phyloP scores from a whole-genome alignment of 1,140 invertebrate genomes.

The Aphelenchoides besseyi region DNA sequence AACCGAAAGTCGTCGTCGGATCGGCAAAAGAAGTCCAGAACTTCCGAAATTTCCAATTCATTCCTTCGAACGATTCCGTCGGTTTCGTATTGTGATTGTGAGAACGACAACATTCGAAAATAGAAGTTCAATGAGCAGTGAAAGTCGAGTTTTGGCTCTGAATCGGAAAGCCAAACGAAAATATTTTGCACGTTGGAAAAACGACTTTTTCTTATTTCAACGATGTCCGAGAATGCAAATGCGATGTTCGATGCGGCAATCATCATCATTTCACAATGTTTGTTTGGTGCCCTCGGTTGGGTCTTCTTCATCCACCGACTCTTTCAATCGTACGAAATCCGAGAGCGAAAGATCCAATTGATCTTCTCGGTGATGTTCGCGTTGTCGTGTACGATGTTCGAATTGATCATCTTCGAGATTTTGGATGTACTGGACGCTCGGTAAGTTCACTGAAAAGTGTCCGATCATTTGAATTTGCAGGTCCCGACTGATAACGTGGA shows the following conservation, averaged over 20 bases:
- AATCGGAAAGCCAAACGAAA: too few relatives aligned
- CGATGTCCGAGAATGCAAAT: neutral
- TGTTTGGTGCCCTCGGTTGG: slow-evolving; percentile 95
- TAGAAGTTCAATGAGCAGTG: too few relatives aligned
- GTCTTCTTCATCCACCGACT: slow-evolving; percentile 97
- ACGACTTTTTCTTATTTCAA: neutral
- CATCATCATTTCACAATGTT: slow-evolving; percentile 68
- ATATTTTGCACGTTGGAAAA: neutral
- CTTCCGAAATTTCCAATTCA: neutral
- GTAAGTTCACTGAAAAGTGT: slow-evolving; percentile 64
- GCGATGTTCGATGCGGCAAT: slow-evolving; percentile 36
- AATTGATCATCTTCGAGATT: slow-evolving; percentile 99
- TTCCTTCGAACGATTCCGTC: neutral
- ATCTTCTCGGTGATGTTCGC: slow-evolving; percentile 96
- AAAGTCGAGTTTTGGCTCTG: too few relatives aligned
- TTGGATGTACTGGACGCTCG: slow-evolving; percentile 80
- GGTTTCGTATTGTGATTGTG: neutral
- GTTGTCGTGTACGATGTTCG: slow-evolving; percentile 97
- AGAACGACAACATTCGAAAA: neutral
- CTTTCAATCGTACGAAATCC: slow-evolving; percentile 90
- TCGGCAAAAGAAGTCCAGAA: neutral
- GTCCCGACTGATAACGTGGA: slow-evolving; percentile 36
- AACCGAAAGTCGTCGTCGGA: neutral
- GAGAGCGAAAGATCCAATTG: slow-evolving; percentile 68
- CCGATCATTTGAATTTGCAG: slow-evolving; percentile 20